Conservation (phyloP, 2,888 invertebrate genomes). For the Mythimna pallens region DNA sequence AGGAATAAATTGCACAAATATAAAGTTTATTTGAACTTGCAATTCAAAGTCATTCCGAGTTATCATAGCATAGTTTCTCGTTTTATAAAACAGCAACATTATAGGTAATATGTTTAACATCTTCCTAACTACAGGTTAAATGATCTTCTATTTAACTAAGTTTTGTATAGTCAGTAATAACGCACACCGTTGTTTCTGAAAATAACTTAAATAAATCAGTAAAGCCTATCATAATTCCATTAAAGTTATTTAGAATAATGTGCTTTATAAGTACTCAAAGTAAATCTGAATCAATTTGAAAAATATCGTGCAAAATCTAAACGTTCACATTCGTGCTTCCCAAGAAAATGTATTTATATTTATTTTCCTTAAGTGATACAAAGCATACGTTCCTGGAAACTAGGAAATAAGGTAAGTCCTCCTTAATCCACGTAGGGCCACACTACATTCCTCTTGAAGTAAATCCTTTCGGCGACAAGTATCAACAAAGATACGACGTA, state of each 20-base stretch:
- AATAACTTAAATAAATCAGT: neutral
- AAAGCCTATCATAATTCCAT: no score
- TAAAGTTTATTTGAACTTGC: no score
- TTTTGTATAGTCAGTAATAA: neutral
- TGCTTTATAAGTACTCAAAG: no score
- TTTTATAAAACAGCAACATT: neutral
- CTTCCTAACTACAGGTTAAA: neutral
- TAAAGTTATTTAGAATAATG: no score
- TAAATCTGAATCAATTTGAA: neutral
- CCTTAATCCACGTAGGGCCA: slow-evolving; percentile 76
- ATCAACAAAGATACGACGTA: slow-evolving; percentile 65
- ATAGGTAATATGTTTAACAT: neutral
- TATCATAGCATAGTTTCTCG: no score
- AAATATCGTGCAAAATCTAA: neutral
- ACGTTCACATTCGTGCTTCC: neutral
- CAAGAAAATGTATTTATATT: neutral
- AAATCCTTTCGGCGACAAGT: slow-evolving; percentile 68
- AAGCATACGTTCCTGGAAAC: neutral
- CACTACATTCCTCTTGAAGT: slow-evolving; percentile 64
- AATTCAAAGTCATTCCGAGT: no score
- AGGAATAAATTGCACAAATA: no score
- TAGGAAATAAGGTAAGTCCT: neutral
- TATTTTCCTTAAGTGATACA: neutral
- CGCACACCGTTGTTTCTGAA: neutral
- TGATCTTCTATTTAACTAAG: neutral